Evolutionary conservation across 2,113 vertebrate genomes (phyloP), one percentile per base, ranked within the genome.

Genomic region (Oxyruncus cristatus): DNA sequence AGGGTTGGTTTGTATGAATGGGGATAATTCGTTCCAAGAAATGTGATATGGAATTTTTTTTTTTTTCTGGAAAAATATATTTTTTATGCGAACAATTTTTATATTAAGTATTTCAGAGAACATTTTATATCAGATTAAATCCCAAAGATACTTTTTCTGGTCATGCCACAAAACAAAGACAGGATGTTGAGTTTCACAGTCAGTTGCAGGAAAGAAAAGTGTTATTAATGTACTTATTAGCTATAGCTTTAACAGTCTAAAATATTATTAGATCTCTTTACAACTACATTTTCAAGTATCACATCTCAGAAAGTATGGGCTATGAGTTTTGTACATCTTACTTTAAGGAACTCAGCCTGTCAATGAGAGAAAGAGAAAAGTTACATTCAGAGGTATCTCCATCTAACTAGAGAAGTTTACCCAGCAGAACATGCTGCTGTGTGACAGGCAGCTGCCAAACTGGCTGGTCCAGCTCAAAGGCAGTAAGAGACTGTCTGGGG

Each of bases 21-120:
- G 86, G 20, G 76, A 84, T 72, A 88, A 94, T 94, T 91, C 71
- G 61, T 65, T 89, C 49, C 53, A 84, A 89, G 92, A 96, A 86
- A 95, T 50, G 21, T 71, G 88, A 94, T 88, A 88, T 32, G 30
- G 35, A 41, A 16, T 19, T 55, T 56, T 35, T 63, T 85, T 67
- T 89, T 52, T 9, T 70, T 78, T 67, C 61, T 86, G 66, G 35
- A 92, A 93, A 93, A 81, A 71, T 42, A 24, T 21, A 80, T 70
- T 41, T 74, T 92, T 77, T 83, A 15, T 52, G 78, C 55, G 44
- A 92, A 59, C 1, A 70, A 12, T 26, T 88, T 84, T 85, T 55
- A 65, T 78, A 35, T 55, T 35, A 88, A 90, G 24, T 81, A 41
- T 77, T 86, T 55, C 41, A 80, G 17, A 71, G 39, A 67, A 85